Percentiles rank a stretch among this genome's conserved stretches.
These are phyloP conservation scores for Polydrusus pterygomalis DNA, from an alignment of 2,888 invertebrate genomes.

Conservation along the genomic window DNA sequence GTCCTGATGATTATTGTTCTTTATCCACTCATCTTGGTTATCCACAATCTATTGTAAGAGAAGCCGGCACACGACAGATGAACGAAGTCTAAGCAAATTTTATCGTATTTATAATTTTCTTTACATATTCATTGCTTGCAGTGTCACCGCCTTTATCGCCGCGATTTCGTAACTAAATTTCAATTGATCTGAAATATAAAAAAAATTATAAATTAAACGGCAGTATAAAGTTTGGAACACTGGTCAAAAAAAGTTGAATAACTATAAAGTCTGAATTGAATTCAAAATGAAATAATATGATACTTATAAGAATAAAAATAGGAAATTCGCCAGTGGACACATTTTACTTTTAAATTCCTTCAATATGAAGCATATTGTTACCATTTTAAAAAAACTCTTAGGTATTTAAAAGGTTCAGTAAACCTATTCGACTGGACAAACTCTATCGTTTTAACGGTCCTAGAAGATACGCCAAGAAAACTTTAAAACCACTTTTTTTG, in stretches of 20 bases:
- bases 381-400: too few species aligned
- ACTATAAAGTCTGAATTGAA: not conserved
- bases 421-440: too few species aligned
- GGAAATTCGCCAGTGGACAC: too few species aligned
- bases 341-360: too few species aligned
- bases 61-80: not conserved
- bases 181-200: not conserved
- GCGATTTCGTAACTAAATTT: not conserved
- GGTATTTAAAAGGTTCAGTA: too few species aligned
- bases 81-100: not conserved
- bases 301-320: too few species aligned
- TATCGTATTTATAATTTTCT: not conserved
- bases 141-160: not conserved
- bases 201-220: not conserved
- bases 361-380: too few species aligned
- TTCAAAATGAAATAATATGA: too few species aligned
- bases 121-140: not conserved
- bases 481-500: too few species aligned
- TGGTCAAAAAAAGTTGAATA: slow-evolving; percentile 3
- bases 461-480: too few species aligned
- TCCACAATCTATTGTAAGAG: not conserved
- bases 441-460: too few species aligned
- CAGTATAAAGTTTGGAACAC: not conserved
- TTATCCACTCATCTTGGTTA: not conserved
- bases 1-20: not conserved